Conservation (phyloP, 2,888 invertebrate genomes). For the Crossocerus cetratus region DNA sequence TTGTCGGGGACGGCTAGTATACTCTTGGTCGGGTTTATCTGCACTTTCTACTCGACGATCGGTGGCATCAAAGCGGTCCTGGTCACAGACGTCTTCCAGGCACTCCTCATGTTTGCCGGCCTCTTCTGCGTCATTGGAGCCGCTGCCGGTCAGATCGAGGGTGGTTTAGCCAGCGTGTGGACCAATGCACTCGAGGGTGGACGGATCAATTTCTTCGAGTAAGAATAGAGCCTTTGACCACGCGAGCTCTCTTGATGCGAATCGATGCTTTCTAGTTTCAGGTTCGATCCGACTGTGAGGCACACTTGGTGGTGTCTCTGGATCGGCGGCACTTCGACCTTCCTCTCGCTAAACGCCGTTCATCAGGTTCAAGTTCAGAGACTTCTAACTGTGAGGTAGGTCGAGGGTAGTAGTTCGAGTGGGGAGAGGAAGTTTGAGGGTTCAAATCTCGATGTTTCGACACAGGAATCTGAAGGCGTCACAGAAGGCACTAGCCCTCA, state of each 20-base stretch:
- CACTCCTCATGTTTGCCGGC: constrained; percentile 89
- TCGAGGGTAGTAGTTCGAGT: constrained; percentile 1
- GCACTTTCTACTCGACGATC: constrained; percentile 91
- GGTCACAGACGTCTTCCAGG: constrained; percentile 91
- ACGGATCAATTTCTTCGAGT: constrained; percentile 85
- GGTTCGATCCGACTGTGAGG: constrained; percentile 87
- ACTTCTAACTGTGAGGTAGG: constrained; percentile 83
- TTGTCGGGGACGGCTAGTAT: constrained; percentile 76
- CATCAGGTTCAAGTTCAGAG: constrained; percentile 92
- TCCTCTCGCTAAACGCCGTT: constrained; percentile 88
- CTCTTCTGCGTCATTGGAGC: constrained; percentile 87
- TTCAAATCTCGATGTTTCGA: background rate
- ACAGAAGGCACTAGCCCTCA: constrained; percentile 85
- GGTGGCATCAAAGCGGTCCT: constrained; percentile 96
- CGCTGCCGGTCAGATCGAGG: constrained; percentile 82
- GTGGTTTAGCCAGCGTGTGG: constrained; percentile 85
- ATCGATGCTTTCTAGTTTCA: constrained; percentile 79
- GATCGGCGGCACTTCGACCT: constrained; percentile 87
- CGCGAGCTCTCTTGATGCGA: background rate
- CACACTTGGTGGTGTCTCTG: constrained; percentile 89
- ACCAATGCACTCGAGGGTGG: constrained; percentile 82
- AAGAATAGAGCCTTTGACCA: constrained; percentile 61
- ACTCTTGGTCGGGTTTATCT: constrained; percentile 81
- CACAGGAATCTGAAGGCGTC: constrained; percentile 81
- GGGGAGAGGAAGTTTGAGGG: background rate